phyloP scores from a whole-genome alignment of 1,140 invertebrate species.

The Drosophila ercepeae region DNA sequence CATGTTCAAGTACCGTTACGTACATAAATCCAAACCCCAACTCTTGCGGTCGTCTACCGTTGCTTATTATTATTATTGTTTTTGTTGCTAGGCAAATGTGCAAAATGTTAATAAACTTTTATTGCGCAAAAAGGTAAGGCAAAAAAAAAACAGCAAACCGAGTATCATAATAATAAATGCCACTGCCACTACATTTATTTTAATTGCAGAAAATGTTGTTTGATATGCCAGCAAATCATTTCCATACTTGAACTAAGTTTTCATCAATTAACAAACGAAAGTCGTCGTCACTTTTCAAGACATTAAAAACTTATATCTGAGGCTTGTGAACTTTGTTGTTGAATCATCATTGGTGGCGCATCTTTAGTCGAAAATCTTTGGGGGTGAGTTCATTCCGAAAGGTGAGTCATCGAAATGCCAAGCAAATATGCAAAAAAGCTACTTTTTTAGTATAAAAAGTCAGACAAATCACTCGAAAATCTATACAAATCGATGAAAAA shows the following conservation, averaged over 20 bases:
- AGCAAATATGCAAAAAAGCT: constrained; percentile 3
- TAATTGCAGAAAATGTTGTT: constrained; percentile 61
- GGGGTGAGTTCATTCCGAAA: constrained; percentile 38
- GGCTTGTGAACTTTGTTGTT: too few species aligned
- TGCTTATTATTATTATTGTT: constrained; percentile 26
- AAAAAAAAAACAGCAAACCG: neutral
- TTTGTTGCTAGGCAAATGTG: constrained; percentile 65
- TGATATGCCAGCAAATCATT: constrained; percentile 56
- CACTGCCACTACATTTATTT: constrained; percentile 65
- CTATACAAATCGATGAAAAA: neutral
- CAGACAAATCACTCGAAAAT: neutral
- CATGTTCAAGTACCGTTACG: constrained; percentile 70
- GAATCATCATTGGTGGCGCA: constrained; percentile 24
- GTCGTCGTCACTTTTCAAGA: neutral
- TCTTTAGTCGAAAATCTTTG: constrained; percentile 21
- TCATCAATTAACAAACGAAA: constrained; percentile 48
- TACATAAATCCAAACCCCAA: constrained; percentile 56
- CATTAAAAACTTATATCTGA: too few species aligned
- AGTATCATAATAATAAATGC: constrained; percentile 3
- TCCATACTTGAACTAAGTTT: constrained; percentile 38
- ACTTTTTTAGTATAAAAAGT: neutral
- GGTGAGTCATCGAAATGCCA: constrained; percentile 19
- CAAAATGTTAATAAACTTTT: constrained; percentile 81
- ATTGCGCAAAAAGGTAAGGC: constrained; percentile 68
- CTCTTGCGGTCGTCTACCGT: constrained; percentile 68